Evolutionary conservation across 64 coral and sea anemone species (phyloP), one percentile per base, ranked within the genome.

Genomic region (Cladopsammia gracilis): DNA sequence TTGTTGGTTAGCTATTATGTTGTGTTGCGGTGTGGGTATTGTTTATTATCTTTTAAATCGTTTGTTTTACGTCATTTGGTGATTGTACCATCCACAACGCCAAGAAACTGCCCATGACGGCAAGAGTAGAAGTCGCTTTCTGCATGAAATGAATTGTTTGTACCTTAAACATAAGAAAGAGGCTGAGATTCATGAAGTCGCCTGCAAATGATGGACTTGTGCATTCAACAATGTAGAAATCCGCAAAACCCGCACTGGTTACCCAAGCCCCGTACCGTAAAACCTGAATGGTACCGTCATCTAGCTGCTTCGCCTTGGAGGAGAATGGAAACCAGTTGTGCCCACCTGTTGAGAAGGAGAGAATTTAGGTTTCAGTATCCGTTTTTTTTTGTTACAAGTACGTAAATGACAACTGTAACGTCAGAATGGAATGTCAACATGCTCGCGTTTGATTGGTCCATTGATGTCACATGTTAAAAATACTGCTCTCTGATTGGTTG

Each of bases 261-360:
- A 88, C 85, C 92, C 92, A 94, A 22, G 92, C 87, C 4, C 92
- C 87, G 15, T 94, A 56, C 15, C 86, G 70, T 51, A 94, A 83
- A 58, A 94, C 56, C 19, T 94, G 92, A 65, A 89, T 89, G 57
- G 66, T 78, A 19, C 78, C 76, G 71, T 94, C 92, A 64, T 81
- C 76, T 3, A 89, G 57, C 25, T 61, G 67, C 60, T 89, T 89
- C 12, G 92, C 82, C 66, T 94, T 94, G 22, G 92, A 94, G 86
- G 76, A 83, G 86, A 94, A 83, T 24, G 92, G 77, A 79, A 94
- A 89, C 92, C 92, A 94, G 48, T 82, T 94, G n/a, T 94, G 92
- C 6, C 92, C 92, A 83, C 92, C 92, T 94, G 61, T 25, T 3
- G 8, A 25, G 62, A 13, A 53, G 47, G 79, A 48, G 5, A 20